Evolutionary conservation across 2,888 invertebrate species (phyloP), one percentile per base, ranked within the genome.

Genomic region (Drosophila cognata): DNA sequence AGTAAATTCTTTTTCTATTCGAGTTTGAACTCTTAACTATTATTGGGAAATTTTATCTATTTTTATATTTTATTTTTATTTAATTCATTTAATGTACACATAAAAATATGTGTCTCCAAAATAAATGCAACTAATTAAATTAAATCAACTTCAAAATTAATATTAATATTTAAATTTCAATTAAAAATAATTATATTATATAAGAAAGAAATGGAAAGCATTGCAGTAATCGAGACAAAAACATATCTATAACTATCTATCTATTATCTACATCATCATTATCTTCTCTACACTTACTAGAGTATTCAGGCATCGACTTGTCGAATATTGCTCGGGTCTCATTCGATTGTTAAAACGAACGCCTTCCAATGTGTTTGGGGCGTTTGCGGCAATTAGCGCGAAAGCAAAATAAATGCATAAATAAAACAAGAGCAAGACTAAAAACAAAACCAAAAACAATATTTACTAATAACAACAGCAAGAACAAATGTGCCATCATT

Each of bases 361-460:
- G 79, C 78, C 79, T 70, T 63, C 36, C n/a, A 65, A 69, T 66
- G 65, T 76, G 56, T 73, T 74, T 74, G 74, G 70, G 76, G 63
- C 72, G 74, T 75, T 71, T 60, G 66, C 62, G 55, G 77, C 75
- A 82, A 82, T 84, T 77, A 84, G 74, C 59, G 68, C 66, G 31
- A 75, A 75, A 62, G 67, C 56, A 29, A 71, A 63, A 72, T 55
- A 43, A 36, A 66, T 41, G 38, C 56, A 61, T 43, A 38, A 56
- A 33, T 35, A 78, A 60, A 57, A 53, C 29, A 57, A 35, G 51
- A 33, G n/a, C 10, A 53, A 59, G 53, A 11, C 21, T 31, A 16
- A 10, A 25, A 25, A 63, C 28, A 36, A 38, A 31, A 55, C n/a
- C 29, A 55, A 62, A 46, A 46, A 31, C 52, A 52, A 51, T 52